Evolutionary conservation across 2,797 vertebrate genomes (phyloP), one percentile per base, ranked within the genome.

Genomic region (Fistularia tabacaria): DNA sequence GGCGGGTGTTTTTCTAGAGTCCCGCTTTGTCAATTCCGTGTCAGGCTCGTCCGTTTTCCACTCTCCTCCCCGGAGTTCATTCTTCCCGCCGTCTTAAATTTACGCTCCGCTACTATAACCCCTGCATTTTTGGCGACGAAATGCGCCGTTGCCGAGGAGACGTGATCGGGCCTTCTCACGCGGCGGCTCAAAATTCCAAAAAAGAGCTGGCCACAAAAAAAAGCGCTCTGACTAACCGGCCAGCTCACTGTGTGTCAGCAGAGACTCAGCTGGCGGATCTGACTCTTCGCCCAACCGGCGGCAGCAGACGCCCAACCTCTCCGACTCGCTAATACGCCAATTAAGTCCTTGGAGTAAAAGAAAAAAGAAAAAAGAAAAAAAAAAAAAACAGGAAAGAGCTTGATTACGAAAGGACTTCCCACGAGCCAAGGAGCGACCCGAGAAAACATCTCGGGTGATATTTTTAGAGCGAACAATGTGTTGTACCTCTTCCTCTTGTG

Each of bases 351-450:
- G 55, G 36, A 47, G 37, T 76, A 65, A 70, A 66, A 59, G 63
- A 73, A 77, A n/a, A n/a, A n/a, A n/a, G n/a, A n/a, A n/a, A n/a
- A n/a, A n/a, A n/a, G n/a, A 25, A 25, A 25, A 25, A 25, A 25
- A 25, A 25, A 25, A 2, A 25, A 25, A 88, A 83, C 78, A 82
- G 76, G 84, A 85, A 87, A 66, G 62, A 66, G 62, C 40, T 67
- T 11, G 46, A 46, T 48, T 39, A 79, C 76, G 58, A 74, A 69
- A 77, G 43, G 67, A 64, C 67, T 77, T 84, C 74, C 72, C 59
- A 9, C 11, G 36, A 65, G 51, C 38, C 57, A 59, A 64, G 13
- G 13, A 14, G 7, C 25, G 10, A 59, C 10, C 11, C 39, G n/a
- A 57, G n/a, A 63, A 70, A 61, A 56, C 56, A 50, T 67, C 69